phyloP scores from a whole-genome alignment of 2,113 vertebrate genomes.

The Anarhynchus alexandrinus region DNA sequence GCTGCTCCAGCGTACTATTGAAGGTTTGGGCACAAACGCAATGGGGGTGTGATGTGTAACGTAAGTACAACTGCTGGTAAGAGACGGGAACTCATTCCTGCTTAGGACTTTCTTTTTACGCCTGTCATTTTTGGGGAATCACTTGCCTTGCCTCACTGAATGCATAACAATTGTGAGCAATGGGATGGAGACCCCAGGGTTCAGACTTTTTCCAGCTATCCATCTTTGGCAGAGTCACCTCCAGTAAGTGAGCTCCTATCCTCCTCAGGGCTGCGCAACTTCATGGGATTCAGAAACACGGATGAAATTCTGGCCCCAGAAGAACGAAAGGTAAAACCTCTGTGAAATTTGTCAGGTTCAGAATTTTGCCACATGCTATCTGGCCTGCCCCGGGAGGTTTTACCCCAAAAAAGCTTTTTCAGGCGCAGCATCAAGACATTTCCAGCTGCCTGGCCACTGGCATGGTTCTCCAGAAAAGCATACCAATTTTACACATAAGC shows the following conservation, averaged over 20 bases:
- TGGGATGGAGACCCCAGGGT: background rate
- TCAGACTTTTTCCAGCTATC: background rate
- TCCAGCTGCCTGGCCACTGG: background rate
- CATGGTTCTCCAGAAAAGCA: background rate
- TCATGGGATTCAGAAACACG: fast-evolving
- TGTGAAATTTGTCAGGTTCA: background rate
- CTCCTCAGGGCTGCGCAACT: background rate
- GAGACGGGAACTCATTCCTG: background rate
- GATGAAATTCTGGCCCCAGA: background rate
- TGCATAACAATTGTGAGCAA: fast-evolving
- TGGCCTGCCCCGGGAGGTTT: background rate
- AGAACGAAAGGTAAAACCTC: background rate
- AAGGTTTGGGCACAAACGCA: background rate
- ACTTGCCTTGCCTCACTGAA: background rate
- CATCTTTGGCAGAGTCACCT: background rate
- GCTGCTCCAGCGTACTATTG: background rate
- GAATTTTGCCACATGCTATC: background rate
- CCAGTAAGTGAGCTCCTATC: background rate
- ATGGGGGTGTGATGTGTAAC: fast-evolving
- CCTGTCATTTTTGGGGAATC: background rate
- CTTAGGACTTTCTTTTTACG: background rate
- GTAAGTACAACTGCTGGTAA: background rate
- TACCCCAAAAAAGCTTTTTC: background rate
- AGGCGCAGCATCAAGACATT: background rate
- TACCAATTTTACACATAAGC: background rate